Evolutionary conservation across 2,113 vertebrate genomes (phyloP).

Genomic region (Nycticorax nycticorax): DNA sequence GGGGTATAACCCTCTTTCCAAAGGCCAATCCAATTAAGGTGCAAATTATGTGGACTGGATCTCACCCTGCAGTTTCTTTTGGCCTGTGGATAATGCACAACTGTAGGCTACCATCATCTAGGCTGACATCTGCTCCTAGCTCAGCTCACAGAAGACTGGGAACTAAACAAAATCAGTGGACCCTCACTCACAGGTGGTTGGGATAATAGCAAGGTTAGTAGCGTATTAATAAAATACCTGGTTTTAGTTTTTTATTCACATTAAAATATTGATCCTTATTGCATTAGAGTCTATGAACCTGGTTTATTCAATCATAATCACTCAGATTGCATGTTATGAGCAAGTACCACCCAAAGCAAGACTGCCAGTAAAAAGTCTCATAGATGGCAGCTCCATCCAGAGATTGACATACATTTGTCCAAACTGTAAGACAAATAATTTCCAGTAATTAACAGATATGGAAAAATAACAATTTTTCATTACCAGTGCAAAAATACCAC

Average conservation of each 20-base stretch:
- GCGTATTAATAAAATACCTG: neutral
- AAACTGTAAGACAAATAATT: neutral
- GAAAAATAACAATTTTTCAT: neutral
- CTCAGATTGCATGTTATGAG: neutral
- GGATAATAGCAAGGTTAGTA: neutral
- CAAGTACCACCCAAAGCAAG: neutral
- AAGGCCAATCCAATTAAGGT: neutral
- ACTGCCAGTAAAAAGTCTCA: neutral
- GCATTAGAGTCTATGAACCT: neutral
- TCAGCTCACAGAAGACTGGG: neutral
- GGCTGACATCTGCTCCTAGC: neutral
- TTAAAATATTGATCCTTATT: neutral
- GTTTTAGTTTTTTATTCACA: neutral
- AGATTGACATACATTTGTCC: neutral
- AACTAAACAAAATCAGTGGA: neutral
- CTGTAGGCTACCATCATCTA: neutral
- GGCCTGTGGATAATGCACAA: neutral
- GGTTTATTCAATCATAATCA: neutral
- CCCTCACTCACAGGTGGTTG: neutral
- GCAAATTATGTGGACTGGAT: neutral
- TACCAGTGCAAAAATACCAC: neutral
- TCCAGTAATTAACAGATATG: neutral
- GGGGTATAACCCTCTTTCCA: neutral
- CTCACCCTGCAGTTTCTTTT: neutral
- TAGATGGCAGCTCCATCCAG: neutral